Conservation (phyloP, 2,113 vertebrate species). For the Salvator merianae region DNA sequence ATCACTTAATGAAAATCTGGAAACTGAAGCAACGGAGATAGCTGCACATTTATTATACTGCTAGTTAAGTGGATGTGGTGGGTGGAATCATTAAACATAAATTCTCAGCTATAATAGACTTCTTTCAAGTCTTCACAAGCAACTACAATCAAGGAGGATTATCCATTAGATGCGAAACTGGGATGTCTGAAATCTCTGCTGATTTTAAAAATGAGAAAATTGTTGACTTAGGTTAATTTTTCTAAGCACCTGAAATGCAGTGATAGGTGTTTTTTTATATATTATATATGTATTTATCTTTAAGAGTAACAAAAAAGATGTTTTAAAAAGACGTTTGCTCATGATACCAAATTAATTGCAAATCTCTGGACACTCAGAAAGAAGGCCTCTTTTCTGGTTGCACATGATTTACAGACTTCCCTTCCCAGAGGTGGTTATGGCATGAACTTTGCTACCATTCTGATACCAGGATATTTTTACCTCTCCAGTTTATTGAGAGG, state of each 20-base stretch:
- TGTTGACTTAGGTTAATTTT: not conserved
- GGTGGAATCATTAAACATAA: constrained; percentile 47
- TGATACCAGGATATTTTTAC: too few species aligned
- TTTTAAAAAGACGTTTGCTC: not conserved
- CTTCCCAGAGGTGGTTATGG: too few species aligned
- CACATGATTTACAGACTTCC: too few species aligned
- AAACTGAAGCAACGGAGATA: constrained; percentile 28
- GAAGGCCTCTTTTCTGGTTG: not conserved
- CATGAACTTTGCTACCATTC: too few species aligned
- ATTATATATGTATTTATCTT: constrained; percentile 20
- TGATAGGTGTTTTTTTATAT: not conserved
- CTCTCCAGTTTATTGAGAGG: too few species aligned
- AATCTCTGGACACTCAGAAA: not conserved
- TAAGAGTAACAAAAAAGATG: not conserved
- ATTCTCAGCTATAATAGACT: constrained; percentile 40
- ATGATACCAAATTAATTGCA: not conserved
- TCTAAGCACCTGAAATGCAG: not conserved
- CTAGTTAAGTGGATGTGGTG: constrained; percentile 35
- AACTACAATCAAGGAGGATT: constrained; percentile 27
- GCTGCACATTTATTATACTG: constrained; percentile 46
- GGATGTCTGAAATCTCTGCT: constrained; percentile 38
- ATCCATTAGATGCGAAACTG: constrained; percentile 35
- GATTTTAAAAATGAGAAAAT: constrained; percentile 40
- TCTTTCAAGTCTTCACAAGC: constrained; percentile 28
- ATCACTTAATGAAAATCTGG: constrained; percentile 33